Base-by-base conservation (phyloP, 92 coral and sea anemone genomes). In the Phenganax marumi region DNA sequence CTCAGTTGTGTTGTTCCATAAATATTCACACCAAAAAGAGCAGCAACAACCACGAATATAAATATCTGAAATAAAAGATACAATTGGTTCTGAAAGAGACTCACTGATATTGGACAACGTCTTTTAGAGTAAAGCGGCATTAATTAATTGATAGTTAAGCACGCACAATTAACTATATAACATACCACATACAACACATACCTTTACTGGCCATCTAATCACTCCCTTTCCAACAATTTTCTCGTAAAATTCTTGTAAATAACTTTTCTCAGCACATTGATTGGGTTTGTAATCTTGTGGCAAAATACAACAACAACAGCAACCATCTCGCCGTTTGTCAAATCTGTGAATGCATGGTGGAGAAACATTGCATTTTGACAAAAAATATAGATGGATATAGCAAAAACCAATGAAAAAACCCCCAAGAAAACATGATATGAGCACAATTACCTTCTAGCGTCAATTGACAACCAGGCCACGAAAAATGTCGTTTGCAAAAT, bases 201-300 rank as follows among this genome's bases (percentile, higher is more conserved):
- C 98, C 98, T 94, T 94, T 83, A 92, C 95, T 2, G 98, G 97
- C 26, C 90, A 86, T 19, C 92, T 90, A 2, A 92, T 90, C 10
- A 95, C 56, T 10, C 55, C 90, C 12, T 86, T 86, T 1, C 87
- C 90, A 72, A 93, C 60, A 43, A 84, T 61, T 54, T 84, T 88
- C 39, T 90, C 97, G 73, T 92, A 90, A 52, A 95, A 79, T 33
- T 66, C 89, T 77, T 92, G 91, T 55, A 95, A 53, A 51, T 88
- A 84, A 81, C 91, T 90, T 24, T 86, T 88, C 52, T 75, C 69
- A 10, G 97, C 98, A 48, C 98, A 92, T 10, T 82, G 43, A 4
- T 93, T 65, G 60, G 93, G 95, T 16, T 90, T 73, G 81, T 94
- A 94, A 18, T 87, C 89, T 14, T 70, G 87, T 8, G 93, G 84